Base-by-base conservation (phyloP, 2,797 vertebrate species). In the Caiman crocodilus region DNA sequence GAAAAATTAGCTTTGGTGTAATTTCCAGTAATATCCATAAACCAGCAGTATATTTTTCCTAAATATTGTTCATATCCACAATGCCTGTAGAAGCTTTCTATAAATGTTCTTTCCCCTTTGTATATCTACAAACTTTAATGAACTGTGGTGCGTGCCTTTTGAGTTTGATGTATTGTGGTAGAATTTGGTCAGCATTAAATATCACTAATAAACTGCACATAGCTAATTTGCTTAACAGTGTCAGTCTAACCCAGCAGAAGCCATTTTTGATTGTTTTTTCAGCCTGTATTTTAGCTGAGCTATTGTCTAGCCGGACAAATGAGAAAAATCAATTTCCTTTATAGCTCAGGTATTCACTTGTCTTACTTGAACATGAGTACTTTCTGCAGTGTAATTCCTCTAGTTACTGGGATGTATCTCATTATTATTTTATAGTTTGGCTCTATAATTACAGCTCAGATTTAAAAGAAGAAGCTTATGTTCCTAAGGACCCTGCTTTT, bases 241-340 rank as follows among this genome's bases (percentile, higher is more conserved):
- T 55, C 35, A 87, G 5, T 5, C 25, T 11, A 42, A 1, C 20
- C 79, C 5, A 0, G 0, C 59, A 60, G 55, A 79, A 89, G 30
- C 28, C 1, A 12, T 64, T 90, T 65, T 61, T 15, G 32, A 8
- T 3, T 73, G 14, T 15, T 32, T 82, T 82, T 16, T 75, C 20
- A 60, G 73, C 18, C 2, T 71, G 85, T 2, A 7, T 79, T 82
- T 89, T 82, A 14, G 23, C 32, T 42, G 2, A 65, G 59, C 18
- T 25, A 64, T 69, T 5, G 20, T 50, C 67, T 55, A 30, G 0
- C 1, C 26, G 58, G 21, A 73, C 20, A 4, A 32, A 16, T 7
- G 1, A 57, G 14, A 4, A 59, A 35, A 32, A 21, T 3, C 3
- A 63, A 0, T 42, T 81, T 81, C 65, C 87, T 25, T 6, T 30